Conservation (phyloP, 1,140 invertebrate genomes). For the Drosophila serrata region DNA sequence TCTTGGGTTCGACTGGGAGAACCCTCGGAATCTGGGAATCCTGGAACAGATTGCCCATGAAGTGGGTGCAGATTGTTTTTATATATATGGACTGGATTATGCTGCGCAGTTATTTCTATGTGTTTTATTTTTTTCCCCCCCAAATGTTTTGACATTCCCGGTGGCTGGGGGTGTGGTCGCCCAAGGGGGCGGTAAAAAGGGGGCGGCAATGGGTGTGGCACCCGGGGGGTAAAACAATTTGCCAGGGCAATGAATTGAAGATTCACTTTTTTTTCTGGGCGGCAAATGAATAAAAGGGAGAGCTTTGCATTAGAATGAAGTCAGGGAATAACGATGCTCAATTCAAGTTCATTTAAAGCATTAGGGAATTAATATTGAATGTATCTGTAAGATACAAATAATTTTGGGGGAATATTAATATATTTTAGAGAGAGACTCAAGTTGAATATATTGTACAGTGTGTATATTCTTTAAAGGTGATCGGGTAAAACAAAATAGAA, state of each 20-base stretch:
- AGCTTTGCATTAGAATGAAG: not conserved
- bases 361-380: not conserved
- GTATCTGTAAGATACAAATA: not conserved
- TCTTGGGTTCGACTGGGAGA: slow-evolving; percentile 13
- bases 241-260: slow-evolving; percentile 68
- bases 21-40: slow-evolving; percentile 11
- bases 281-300: slow-evolving; percentile 42
- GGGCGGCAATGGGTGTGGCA: slow-evolving; percentile 16
- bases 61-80: slow-evolving; percentile 78
- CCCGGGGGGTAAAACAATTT: slow-evolving; percentile 53
- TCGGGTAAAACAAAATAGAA: no score
- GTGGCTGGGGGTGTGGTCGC: slow-evolving; percentile 43
- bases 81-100: slow-evolving; percentile 53
- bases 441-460: no score
- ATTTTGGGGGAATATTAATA: no score
- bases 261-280: slow-evolving; percentile 44
- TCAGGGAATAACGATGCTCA: slow-evolving; percentile 11
- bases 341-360: slow-evolving; percentile 24
- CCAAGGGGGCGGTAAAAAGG: slow-evolving; percentile 1
- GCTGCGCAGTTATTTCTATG: slow-evolving; percentile 67
- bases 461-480: no score
- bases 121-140: not conserved
- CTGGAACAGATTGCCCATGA: slow-evolving; percentile 66
- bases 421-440: not conserved
- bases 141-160: slow-evolving; percentile 61